Evolutionary conservation across 37 sponge, comb jelly and placozoan species (phyloP), one percentile per base, ranked within the genome.

Genomic region (Chondrosia reniformis): DNA sequence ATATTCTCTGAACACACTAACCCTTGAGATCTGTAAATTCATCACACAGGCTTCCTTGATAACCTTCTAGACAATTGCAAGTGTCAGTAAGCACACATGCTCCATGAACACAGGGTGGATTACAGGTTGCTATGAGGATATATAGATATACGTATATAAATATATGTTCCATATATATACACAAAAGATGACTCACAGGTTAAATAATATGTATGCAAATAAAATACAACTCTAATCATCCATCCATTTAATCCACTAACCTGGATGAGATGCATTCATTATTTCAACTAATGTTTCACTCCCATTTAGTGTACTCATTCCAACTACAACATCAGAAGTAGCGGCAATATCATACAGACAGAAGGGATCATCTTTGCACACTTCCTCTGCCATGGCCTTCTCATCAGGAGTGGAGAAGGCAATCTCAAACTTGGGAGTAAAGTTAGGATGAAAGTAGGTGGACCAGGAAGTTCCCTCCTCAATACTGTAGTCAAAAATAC

Each of bases 291-390:
- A 69, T 0, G 41, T 49, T 43, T 69, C 39, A n/a, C 59, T 74
- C 30, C 81, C 84, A 33, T 80, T 8, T 36, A 80, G 28, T 36
- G 89, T 88, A 12, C 81, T 30, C 64, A 67, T 30, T 5, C 89
- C 89, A 41, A 88, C 75, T 9, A 84, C 89, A 12, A 63, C 58
- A 24, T 78, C 56, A 22, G 67, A 55, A 32, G 84, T 84, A 27
- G 84, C 77, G 17, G 89, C 89, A 42, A 88, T 80, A 41, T 88
- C 89, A 80, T 49, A 88, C 54, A 76, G 55, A 76, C 89, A 88
- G 52, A 88, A 84, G 7, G 33, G 39, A 55, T 84, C 81, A 44
- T 80, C 73, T 36, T 55, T 63, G 63, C 89, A 88, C 0, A 84
- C 28, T 19, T 56, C 40, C 22, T 67, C 80, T 39, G 89, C 80